Evolutionary conservation across 1,140 invertebrate species (phyloP), one percentile per base, ranked within the genome.

Genomic region (Hyphantria cunea): DNA sequence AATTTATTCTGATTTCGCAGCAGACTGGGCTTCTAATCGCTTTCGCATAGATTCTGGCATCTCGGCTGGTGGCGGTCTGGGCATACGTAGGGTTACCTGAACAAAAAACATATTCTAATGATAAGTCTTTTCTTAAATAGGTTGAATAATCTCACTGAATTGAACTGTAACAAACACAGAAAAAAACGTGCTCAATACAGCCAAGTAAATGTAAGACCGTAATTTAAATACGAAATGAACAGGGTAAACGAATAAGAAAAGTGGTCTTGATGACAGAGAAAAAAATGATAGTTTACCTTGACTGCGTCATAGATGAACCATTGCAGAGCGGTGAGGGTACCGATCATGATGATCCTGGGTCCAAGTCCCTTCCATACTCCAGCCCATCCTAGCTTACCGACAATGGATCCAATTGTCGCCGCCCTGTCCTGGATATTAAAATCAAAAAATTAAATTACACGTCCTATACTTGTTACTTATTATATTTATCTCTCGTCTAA

Each of bases 241-340:
- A 7, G 34, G 32, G 9, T 4, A n/a, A 3, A 11, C 13, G 12
- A 3, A 3, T 25, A 39, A 2, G 2, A 9, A 7, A 39, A 39
- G 2, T 7, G 8, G 7, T 10, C n/a, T 39, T 9, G n/a, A 39
- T 2, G 7, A 39, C 37, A 39, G 9, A 10, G 7, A 2, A 39
- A 39, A n/a, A 39, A 39, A 10, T 39, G 37, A 39, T 9, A n/a
- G 2, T 39, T n/a, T 72, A 98, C 97, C 92, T 98, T 98, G 32
- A 99, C 98, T 17, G 96, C 97, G 86, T 99, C 98, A 83, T 99
- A 99, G 87, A 99, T 99, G 92, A 99, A 99, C 98, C 98, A 99
- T 90, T 99, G 98, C 41, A 98, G 94, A 31, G 97, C 98, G 45
- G 98, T 99, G 42, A 99, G 92, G 9, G 98, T 99, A 94, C 98